Evolutionary conservation across 2,797 vertebrate species (phyloP).

Genomic region (Hypotaenidia okinawae): DNA sequence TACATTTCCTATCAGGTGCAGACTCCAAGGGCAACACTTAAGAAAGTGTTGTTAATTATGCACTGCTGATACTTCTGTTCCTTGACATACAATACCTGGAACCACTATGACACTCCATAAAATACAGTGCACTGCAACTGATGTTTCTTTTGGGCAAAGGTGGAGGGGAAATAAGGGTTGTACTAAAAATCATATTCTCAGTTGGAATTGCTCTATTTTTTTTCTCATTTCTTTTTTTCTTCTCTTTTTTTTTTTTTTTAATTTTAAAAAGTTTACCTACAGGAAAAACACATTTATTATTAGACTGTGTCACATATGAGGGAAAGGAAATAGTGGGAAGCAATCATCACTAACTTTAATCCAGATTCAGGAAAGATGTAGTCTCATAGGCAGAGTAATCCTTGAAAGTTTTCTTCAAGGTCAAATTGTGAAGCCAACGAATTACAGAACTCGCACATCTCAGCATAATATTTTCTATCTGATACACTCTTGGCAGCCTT

Average conservation of each 20-base stretch:
- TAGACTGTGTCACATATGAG: rapidly evolving
- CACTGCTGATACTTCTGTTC: background rate
- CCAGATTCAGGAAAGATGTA: background rate
- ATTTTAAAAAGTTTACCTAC: background rate
- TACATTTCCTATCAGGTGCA: background rate
- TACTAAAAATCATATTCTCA: background rate
- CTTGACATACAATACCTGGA: background rate
- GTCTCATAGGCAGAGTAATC: background rate
- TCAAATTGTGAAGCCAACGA: background rate
- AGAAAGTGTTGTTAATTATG: background rate
- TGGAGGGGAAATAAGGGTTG: background rate
- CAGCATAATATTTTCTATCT: background rate
- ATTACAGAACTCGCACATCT: rapidly evolving
- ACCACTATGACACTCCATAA: background rate
- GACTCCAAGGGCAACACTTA: background rate
- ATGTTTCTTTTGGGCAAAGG: background rate
- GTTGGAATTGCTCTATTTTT: background rate
- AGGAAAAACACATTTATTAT: background rate
- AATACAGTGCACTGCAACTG: background rate
- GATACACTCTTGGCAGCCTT: background rate
- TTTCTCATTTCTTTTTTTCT: too few species aligned
- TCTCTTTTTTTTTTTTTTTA: too few species aligned
- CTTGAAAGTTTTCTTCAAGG: background rate
- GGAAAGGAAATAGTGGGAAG: background rate
- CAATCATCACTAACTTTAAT: background rate